Percentiles rank a stretch among this genome's conserved stretches.
These are phyloP conservation scores for Leucozona laternaria DNA, from an alignment of 2,888 invertebrate genomes.

Conservation along the genomic window DNA sequence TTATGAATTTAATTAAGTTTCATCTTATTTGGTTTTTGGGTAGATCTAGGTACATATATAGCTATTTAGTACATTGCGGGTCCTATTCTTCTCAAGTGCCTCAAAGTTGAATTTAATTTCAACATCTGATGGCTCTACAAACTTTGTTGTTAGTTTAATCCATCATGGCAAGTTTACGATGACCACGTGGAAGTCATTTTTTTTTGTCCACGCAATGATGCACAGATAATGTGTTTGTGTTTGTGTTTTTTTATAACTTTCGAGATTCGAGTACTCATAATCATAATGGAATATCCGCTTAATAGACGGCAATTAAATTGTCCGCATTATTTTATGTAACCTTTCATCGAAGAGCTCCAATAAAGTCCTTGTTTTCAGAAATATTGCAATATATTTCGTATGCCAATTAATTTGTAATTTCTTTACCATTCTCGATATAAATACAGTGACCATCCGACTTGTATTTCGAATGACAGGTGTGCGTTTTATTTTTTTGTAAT, in stretches of 20 bases:
- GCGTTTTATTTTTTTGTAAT: background rate
- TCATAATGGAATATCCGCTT: slow-evolving; percentile 11
- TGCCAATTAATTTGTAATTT: slow-evolving; percentile 20
- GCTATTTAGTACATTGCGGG: background rate
- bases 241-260: background rate
- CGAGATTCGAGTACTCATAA: background rate
- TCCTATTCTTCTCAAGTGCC: background rate
- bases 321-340: slow-evolving; percentile 6
- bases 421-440: background rate
- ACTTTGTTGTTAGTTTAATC: background rate
- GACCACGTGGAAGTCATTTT: background rate
- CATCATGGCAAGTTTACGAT: background rate
- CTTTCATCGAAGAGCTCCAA: background rate
- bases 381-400: slow-evolving; percentile 14
- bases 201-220: background rate
- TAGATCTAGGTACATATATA: background rate
- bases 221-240: background rate
- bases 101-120: background rate
- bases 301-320: slow-evolving; percentile 20
- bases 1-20: slow-evolving; percentile 15
- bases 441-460: background rate
- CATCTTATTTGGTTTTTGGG: background rate
- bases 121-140: background rate
- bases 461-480: background rate
- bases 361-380: background rate